A percentile compares a stretch with the other conserved stretches of the same genome.
Conservation (phyloP, 2,113 vertebrate genomes). For the Sinocyclocheilus rhinocerous region DNA sequence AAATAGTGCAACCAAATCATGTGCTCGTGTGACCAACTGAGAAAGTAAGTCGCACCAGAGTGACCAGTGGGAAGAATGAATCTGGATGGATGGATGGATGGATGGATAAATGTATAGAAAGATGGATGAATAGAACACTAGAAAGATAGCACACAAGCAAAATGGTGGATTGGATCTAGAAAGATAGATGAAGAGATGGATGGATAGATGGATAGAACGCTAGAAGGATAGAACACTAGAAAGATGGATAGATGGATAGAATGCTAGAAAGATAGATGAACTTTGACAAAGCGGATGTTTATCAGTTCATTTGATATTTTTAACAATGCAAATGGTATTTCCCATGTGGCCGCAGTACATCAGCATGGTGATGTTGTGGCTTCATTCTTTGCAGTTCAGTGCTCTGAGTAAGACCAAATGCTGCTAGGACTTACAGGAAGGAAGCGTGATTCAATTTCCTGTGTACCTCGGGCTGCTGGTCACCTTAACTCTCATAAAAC, state of each 20-base stretch:
- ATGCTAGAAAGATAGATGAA: background rate
- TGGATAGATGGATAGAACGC: background rate
- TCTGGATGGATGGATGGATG: too few relatives aligned
- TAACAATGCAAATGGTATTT: background rate
- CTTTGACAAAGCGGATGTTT: background rate
- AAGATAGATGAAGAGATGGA: background rate
- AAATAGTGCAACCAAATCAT: too few relatives aligned
- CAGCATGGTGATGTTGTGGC: background rate
- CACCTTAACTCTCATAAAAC: background rate
- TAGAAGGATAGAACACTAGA: background rate
- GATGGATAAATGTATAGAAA: too few relatives aligned
- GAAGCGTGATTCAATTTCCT: constrained; percentile 29
- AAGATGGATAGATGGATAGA: background rate
- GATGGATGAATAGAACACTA: too few relatives aligned
- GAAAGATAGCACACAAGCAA: too few relatives aligned
- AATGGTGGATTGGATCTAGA: too few relatives aligned
- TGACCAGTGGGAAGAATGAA: too few relatives aligned
- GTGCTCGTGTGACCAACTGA: too few relatives aligned
- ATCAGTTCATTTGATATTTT: background rate
- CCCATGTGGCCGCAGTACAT: background rate
- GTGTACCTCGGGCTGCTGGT: constrained; percentile 4
- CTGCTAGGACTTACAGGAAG: constrained; percentile 26
- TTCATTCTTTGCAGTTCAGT: background rate
- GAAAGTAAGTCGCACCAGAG: too few relatives aligned
- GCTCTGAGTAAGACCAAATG: background rate